Evolutionary conservation across 92 coral and sea anemone genomes (phyloP).

Genomic region (Parazoanthus swiftii): DNA sequence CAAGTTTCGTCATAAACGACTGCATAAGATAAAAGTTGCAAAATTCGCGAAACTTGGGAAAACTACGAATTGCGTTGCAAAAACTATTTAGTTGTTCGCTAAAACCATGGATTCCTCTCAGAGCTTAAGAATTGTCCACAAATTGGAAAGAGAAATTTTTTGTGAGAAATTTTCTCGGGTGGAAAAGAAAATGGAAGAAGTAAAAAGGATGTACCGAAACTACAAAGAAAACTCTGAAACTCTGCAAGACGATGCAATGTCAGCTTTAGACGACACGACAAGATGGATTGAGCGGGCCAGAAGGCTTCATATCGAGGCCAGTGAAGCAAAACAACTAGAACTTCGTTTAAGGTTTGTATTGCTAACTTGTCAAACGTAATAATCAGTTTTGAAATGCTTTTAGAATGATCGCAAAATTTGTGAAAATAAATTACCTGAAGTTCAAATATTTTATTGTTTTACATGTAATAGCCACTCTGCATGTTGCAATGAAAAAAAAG

Average conservation of each 20-base stretch:
- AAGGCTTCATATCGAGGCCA: not conserved
- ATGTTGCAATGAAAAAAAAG: too few relatives aligned
- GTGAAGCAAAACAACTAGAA: not conserved
- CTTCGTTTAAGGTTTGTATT: constrained; percentile 9
- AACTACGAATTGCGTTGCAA: too few relatives aligned
- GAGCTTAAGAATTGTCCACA: not conserved
- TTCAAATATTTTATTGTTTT: too few relatives aligned
- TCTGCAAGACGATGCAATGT: not conserved
- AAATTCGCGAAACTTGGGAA: too few relatives aligned
- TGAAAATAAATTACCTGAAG: too few relatives aligned
- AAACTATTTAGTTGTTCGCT: not conserved
- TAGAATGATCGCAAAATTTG: not conserved
- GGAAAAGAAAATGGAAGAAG: constrained; percentile 10
- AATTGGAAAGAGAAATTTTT: not conserved
- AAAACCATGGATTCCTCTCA: not conserved
- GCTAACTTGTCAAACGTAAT: not conserved
- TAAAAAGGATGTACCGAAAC: not conserved
- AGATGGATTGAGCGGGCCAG: not conserved
- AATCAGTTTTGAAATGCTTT: not conserved
- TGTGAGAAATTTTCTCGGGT: not conserved
- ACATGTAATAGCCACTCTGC: too few relatives aligned
- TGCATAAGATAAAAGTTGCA: too few relatives aligned
- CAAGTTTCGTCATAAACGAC: too few relatives aligned
- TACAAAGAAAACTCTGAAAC: constrained; percentile 5
- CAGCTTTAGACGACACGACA: constrained; percentile 1